A percentile compares a stretch with the other conserved stretches of the same genome.
Conservation (phyloP, 2,113 vertebrate genomes). For the Manacus vitellinus region DNA sequence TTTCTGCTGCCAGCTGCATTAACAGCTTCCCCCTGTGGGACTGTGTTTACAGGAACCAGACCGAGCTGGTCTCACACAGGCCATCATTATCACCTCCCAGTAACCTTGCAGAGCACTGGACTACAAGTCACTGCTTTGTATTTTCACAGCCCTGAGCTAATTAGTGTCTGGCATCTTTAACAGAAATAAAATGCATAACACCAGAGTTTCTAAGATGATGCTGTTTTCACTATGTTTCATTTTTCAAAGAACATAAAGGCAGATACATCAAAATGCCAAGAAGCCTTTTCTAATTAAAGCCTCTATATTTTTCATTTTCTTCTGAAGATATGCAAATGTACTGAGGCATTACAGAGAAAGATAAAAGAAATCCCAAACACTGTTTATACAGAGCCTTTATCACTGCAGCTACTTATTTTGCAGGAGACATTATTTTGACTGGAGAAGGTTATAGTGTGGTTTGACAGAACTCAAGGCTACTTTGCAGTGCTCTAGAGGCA, state of each 20-base stretch:
- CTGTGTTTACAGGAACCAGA: neutral
- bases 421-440: neutral
- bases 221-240: conserved; percentile 43
- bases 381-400: neutral
- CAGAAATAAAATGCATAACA: neutral
- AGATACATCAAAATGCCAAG: conserved; percentile 42
- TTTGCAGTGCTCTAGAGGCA: neutral
- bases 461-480: neutral
- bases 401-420: conserved; percentile 7
- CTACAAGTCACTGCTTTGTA: neutral
- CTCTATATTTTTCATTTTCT: conserved; percentile 25
- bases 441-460: neutral
- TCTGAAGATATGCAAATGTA: conserved; percentile 23
- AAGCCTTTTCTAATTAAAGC: conserved; percentile 61
- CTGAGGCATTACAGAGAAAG: conserved; percentile 41
- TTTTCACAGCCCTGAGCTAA: neutral
- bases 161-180: neutral
- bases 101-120: neutral
- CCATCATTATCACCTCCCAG: neutral
- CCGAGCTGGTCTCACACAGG: neutral
- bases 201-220: conserved; percentile 28
- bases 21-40: neutral
- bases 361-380: conserved; percentile 8
- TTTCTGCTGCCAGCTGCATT: neutral
- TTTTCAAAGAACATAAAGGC: conserved; percentile 59